These are phyloP conservation scores for Myathropa florea DNA, from an alignment of 2,888 invertebrate genomes.

Conservation along the genomic window DNA sequence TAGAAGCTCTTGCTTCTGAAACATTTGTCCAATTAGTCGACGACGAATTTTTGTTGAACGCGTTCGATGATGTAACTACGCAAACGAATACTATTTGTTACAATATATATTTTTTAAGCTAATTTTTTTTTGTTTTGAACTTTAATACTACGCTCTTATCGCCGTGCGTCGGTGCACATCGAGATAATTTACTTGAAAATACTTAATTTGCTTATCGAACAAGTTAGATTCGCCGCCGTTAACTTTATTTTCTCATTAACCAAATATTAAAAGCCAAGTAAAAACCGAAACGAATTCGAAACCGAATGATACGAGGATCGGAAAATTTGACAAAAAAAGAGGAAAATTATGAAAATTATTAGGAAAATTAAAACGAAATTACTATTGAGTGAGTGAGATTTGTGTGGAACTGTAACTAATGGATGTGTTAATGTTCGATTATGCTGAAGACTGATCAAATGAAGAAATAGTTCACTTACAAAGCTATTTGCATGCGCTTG, in stretches of 20 bases:
- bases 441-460: neutral
- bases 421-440: constrained; percentile 12
- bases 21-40: constrained; percentile 61
- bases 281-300: constrained; percentile 53
- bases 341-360: constrained; percentile 51
- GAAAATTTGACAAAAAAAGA: constrained; percentile 10
- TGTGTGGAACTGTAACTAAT: constrained; percentile 15
- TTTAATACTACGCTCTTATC: constrained; percentile 3
- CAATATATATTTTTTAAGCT: constrained; percentile 19
- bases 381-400: constrained; percentile 68
- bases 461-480: constrained; percentile 1
- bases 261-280: neutral
- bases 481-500: constrained; percentile 21
- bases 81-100: constrained; percentile 38
- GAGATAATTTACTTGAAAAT: constrained; percentile 27
- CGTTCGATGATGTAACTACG: constrained; percentile 61
- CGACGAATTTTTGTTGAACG: constrained; percentile 61
- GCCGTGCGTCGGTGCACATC: constrained; percentile 33
- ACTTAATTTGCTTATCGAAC: constrained; percentile 43
- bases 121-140: constrained; percentile 4
- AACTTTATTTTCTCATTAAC: neutral
- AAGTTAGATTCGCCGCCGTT: constrained; percentile 17
- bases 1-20: constrained; percentile 42
- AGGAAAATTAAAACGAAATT: constrained; percentile 69
- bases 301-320: constrained; percentile 20